A percentile compares a stretch with the other conserved stretches of the same genome.
phyloP scores from a whole-genome alignment of 2,797 vertebrate genomes.

The Telmatherina bonti region DNA sequence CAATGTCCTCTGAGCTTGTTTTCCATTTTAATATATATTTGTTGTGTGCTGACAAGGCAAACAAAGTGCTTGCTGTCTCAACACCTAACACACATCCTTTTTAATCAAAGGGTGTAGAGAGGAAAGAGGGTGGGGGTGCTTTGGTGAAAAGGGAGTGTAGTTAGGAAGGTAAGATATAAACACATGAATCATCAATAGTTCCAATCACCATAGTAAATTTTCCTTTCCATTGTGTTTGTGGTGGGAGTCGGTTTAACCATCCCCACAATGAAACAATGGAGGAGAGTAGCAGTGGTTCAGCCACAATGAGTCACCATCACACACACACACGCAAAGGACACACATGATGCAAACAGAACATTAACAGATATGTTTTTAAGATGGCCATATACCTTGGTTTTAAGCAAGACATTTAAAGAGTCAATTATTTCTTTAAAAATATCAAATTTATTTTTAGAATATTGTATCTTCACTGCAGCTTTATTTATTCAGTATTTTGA shows the following conservation, averaged over 20 bases:
- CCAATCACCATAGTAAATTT: slow-evolving; percentile 62
- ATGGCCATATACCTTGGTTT: slow-evolving; percentile 5
- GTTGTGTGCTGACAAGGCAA: slow-evolving; percentile 48
- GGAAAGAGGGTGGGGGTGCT: slow-evolving; percentile 49
- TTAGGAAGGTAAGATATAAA: slow-evolving; percentile 74
- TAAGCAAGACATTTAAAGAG: not conserved
- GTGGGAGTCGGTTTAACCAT: slow-evolving; percentile 70
- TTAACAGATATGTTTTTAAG: slow-evolving; percentile 14
- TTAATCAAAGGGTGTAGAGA: slow-evolving; percentile 67
- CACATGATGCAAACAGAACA: slow-evolving; percentile 19
- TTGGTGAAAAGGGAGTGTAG: slow-evolving; percentile 51
- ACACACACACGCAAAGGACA: slow-evolving; percentile 5
- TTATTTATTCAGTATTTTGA: too few relatives aligned
- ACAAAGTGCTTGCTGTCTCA: slow-evolving; percentile 47
- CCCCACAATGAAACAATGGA: slow-evolving; percentile 76
- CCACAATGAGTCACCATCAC: slow-evolving; percentile 75
- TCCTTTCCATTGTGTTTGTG: slow-evolving; percentile 76
- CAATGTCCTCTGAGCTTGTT: slow-evolving; percentile 10
- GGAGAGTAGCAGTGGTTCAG: slow-evolving; percentile 69
- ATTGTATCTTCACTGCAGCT: too few relatives aligned
- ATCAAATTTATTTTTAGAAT: too few relatives aligned
- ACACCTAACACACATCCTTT: slow-evolving; percentile 46
- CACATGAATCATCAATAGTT: slow-evolving; percentile 79
- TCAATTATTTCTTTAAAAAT: too few relatives aligned
- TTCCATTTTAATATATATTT: slow-evolving; percentile 31